Base-by-base conservation (phyloP, 2,113 vertebrate genomes). In the Channa maculata region DNA sequence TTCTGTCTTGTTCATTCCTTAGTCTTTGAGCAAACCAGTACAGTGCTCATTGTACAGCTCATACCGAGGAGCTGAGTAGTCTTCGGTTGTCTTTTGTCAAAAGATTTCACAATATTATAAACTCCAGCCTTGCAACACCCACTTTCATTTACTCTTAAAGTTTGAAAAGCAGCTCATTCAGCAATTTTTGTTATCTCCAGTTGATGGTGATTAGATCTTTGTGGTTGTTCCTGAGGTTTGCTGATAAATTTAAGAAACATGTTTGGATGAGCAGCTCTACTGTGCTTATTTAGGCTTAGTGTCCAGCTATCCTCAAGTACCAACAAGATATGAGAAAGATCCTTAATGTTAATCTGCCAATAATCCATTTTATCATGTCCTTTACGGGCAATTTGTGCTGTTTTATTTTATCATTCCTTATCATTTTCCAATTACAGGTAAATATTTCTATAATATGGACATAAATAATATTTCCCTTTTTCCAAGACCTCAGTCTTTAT, bases 1-100 rank as follows among this genome's bases (percentile, higher is more conserved):
- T 24, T 24, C 24, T 87, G 80, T 73, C 59, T 64, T 8, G 13
- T 55, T 76, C 74, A 79, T 89, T 90, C 62, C 51, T 80, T 37
- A 4, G 61, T 34, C 15, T 66, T 67, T 55, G 51, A 74, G 59
- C 24, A 71, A 76, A 65, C 33, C 52, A 58, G 34, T 14, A 2
- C 59, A 61, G 15, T 3, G 4, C 24, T 59, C 45, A n/a, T 61
- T 72, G 61, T 51, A 12, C 6, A 5, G 52, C 39, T 78, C 65
- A 61, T 60, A 62, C 60, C 52, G 43, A 73, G 49, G 24, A 65
- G 36, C 41, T 59, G 67, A 77, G 63, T 33, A 11, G 58, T 50
- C 36, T 14, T 70, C 5, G 72, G 34, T 24, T 63, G 37, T 2
- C 51, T 55, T 58, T 38, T 14, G 24, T 24, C 24, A 1, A 24